A percentile compares a stretch with the other conserved stretches of the same genome.
Evolutionary conservation across 2,888 invertebrate species (phyloP).

Genomic region (Acleris emargana): DNA sequence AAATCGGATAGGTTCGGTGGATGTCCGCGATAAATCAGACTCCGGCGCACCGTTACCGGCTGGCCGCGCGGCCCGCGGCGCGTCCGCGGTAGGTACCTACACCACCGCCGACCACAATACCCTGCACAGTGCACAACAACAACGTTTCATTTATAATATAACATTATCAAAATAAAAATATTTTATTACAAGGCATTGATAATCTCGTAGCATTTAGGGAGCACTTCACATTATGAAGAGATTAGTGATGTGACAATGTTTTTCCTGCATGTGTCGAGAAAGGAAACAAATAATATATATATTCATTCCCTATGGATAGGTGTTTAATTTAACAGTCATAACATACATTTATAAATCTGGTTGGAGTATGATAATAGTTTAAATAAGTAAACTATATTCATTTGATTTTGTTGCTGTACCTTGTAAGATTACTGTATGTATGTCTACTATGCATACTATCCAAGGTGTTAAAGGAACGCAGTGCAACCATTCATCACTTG

Average conservation of each 20-base stretch:
- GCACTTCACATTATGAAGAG: too few relatives aligned
- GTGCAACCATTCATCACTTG: conserved; percentile 58
- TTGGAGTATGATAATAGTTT: too few relatives aligned
- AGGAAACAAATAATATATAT: too few relatives aligned
- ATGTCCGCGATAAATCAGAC: conserved; percentile 80
- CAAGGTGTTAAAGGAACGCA: conserved; percentile 53
- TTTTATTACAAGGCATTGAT: not conserved
- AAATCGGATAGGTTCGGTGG: conserved; percentile 81
- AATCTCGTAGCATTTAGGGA: too few relatives aligned
- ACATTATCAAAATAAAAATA: conserved; percentile 4
- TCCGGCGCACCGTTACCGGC: conserved; percentile 63
- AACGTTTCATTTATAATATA: conserved; percentile 8
- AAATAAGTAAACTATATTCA: too few relatives aligned
- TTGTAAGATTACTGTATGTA: too few relatives aligned
- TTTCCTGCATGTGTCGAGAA: too few relatives aligned
- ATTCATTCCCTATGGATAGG: too few relatives aligned
- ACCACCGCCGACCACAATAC: conserved; percentile 21
- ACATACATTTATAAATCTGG: too few relatives aligned
- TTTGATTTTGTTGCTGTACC: too few relatives aligned
- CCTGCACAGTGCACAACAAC: conserved; percentile 5
- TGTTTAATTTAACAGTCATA: too few relatives aligned
- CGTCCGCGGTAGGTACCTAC: conserved; percentile 24
- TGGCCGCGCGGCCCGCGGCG: conserved; percentile 20
- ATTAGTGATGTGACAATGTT: too few relatives aligned
- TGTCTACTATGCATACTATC: not conserved